Conservation (phyloP, 2,888 invertebrate genomes). For the Cordylochernes scorpioides region DNA sequence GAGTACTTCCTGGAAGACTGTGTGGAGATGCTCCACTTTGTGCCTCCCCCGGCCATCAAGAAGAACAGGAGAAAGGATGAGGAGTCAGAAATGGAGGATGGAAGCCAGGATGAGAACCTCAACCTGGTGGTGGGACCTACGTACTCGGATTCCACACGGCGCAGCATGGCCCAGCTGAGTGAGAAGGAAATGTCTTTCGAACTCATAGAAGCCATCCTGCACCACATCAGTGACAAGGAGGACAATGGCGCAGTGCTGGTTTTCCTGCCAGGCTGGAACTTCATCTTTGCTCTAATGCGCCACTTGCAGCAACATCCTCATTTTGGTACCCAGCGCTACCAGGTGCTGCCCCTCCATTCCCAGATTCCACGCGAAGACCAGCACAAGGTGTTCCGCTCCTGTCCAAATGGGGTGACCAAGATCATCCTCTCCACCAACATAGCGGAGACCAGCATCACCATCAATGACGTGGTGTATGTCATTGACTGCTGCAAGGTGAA, state of each 20-base stretch:
- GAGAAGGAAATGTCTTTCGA: constrained; percentile 69
- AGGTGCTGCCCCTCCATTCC: constrained; percentile 79
- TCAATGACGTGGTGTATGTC: constrained; percentile 91
- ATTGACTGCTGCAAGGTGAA: constrained; percentile 91
- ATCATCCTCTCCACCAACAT: constrained; percentile 92
- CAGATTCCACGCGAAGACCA: constrained; percentile 89
- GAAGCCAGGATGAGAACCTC: constrained; percentile 24
- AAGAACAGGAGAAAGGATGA: constrained; percentile 25
- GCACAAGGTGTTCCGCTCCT: constrained; percentile 52
- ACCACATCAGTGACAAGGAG: constrained; percentile 26
- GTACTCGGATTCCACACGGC: constrained; percentile 30
- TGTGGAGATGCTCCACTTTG: constrained; percentile 55
- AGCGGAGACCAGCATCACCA: constrained; percentile 91
- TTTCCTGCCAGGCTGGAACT: constrained; percentile 89
- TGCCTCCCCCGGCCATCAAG: constrained; percentile 41
- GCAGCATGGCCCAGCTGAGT: constrained; percentile 43
- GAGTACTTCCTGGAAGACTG: constrained; percentile 84
- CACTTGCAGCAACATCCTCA: constrained; percentile 43
- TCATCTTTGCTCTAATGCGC: constrained; percentile 72
- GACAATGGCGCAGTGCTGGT: constrained; percentile 63
- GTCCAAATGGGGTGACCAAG: constrained; percentile 59
- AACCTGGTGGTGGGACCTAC: constrained; percentile 30
- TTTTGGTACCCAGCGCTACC: constrained; percentile 39
- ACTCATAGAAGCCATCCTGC: constrained; percentile 38
- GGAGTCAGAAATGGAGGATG: background rate